Evolutionary conservation across 2,797 vertebrate species (phyloP).

Genomic region (Urophycis tenuis): DNA sequence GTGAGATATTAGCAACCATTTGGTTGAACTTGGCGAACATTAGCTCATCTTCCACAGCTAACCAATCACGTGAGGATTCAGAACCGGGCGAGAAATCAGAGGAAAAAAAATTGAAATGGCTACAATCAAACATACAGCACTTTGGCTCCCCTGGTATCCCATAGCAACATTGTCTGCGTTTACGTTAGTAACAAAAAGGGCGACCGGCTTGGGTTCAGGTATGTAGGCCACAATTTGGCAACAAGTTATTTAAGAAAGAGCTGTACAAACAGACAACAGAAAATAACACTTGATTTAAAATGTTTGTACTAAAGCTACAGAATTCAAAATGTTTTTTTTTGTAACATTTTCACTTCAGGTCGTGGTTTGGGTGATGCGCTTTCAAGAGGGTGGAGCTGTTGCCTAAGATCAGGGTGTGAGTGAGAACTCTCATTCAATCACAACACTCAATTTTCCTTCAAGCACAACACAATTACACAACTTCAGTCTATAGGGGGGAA

Average conservation of each 20-base stretch:
- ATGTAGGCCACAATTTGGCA: conserved; percentile 80
- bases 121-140: conserved; percentile 55
- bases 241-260: conserved; percentile 76
- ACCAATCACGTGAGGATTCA: neutral
- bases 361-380: conserved; percentile 33
- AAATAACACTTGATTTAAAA: conserved; percentile 74
- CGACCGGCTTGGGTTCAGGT: conserved; percentile 39
- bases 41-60: neutral
- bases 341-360: conserved; percentile 54
- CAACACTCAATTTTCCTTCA: conserved; percentile 38
- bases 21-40: neutral
- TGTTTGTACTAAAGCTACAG: conserved; percentile 78
- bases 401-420: conserved; percentile 12
- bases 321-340: conserved; percentile 66
- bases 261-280: conserved; percentile 75
- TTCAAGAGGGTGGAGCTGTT: conserved; percentile 26
- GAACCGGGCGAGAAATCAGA: neutral
- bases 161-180: conserved; percentile 42
- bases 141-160: conserved; percentile 36
- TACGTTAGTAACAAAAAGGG: conserved; percentile 35
- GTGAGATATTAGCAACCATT: conserved; percentile 1
- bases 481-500: conserved; percentile 5
- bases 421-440: conserved; percentile 29
- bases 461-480: conserved; percentile 11
- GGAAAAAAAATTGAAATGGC: neutral